Evolutionary conservation across 2,888 invertebrate genomes (phyloP).

Genomic region (Xestia rhomboidea): DNA sequence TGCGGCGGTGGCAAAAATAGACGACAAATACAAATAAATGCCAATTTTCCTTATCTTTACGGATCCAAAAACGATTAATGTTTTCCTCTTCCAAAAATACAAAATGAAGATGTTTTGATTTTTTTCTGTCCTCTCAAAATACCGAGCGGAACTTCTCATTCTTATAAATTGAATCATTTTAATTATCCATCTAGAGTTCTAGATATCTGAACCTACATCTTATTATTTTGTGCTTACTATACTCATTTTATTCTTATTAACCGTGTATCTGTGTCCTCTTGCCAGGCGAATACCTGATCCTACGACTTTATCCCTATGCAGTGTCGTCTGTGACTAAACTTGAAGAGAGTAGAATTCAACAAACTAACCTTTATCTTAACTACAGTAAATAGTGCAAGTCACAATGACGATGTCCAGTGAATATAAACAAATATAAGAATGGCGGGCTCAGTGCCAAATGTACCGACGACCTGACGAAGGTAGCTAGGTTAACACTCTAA

Average conservation of each 20-base stretch:
- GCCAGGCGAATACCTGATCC: background rate
- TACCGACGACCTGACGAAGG: constrained; percentile 35
- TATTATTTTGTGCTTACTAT: background rate
- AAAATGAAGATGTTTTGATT: background rate
- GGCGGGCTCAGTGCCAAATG: constrained; percentile 50
- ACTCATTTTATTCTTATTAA: background rate
- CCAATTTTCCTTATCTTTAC: background rate
- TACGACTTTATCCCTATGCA: background rate
- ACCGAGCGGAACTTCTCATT: background rate
- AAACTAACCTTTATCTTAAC: constrained; percentile 18
- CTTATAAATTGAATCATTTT: background rate
- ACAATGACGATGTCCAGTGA: background rate
- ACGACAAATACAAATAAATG: constrained; percentile 6
- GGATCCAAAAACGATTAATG: background rate
- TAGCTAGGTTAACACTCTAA: constrained; percentile 39
- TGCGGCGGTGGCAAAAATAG: background rate
- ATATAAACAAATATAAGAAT: constrained; percentile 48
- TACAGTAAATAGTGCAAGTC: background rate
- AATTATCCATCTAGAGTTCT: background rate
- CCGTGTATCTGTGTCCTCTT: too few relatives aligned
- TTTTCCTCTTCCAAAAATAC: background rate
- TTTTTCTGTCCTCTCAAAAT: background rate
- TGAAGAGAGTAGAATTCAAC: background rate
- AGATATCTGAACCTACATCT: background rate
- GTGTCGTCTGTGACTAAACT: background rate